Base-by-base conservation (phyloP, 1,140 invertebrate genomes). In the Hypothenemus hampei region DNA sequence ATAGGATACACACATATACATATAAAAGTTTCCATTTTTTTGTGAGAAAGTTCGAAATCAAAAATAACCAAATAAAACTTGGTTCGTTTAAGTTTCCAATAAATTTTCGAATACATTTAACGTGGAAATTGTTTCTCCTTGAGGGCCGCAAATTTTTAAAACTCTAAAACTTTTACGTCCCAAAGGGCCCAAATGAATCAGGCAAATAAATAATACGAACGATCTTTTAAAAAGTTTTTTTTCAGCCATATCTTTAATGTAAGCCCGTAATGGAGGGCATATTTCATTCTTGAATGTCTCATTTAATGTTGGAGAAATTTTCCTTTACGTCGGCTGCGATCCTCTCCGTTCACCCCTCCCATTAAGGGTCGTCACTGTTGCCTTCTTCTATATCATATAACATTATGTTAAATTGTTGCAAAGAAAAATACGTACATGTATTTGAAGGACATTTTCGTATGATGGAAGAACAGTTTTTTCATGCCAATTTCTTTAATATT, bases 241-340 rank as follows among this genome's bases (percentile, higher is more conserved):
- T 66, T 64, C 53, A 59, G 61, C 56, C 63, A 65, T 66, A 66
- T 66, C 63, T 66, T 66, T 63, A 66, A 62, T 66, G 65, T 59
- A 55, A 61, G 60, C 55, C 64, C 65, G 59, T 66, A 66, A 66
- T 65, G 62, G 61, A 64, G 58, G 57, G 57, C 61, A 65, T 66
- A 66, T 66, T 66, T 66, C 63, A 66, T 62, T 50, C 41, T 16
- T 53, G 54, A 62, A 64, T 58, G 65, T 65, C 63, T 60, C 61
- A 59, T 65, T 62, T 61, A 61, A 57, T 59, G 59, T 61, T 21
- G 37, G 40, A 24, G 57, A 54, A 56, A 52, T 61, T 61, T 61
- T 53, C 44, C 54, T 57, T 51, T 44, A 61, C 59, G 51, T 61
- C 50, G 45, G 45, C 6, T 8, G 18, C 23, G 40, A 31, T 43